phyloP scores from a whole-genome alignment of 2,797 vertebrate species.

The Helostoma temminkii region DNA sequence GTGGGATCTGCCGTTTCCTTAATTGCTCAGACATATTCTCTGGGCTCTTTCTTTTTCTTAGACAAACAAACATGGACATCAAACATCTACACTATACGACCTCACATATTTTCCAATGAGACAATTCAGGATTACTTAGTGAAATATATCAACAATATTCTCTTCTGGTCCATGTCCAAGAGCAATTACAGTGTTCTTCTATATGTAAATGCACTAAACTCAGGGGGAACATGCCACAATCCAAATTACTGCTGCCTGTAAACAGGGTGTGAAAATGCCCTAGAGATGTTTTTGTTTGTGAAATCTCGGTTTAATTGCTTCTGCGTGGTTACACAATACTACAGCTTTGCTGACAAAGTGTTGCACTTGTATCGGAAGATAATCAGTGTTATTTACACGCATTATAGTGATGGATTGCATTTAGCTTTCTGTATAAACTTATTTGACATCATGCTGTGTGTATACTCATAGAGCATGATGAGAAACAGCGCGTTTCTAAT shows the following conservation, averaged over 20 bases:
- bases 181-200: constrained; percentile 24
- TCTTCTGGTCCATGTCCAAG: constrained; percentile 42
- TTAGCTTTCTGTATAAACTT: neutral
- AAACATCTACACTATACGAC: constrained; percentile 8
- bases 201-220: constrained; percentile 12
- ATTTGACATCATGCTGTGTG: neutral
- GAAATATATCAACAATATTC: constrained; percentile 3
- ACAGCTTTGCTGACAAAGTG: neutral
- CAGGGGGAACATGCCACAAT: constrained; percentile 10
- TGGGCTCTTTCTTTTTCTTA: neutral
- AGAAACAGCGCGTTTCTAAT: neutral
- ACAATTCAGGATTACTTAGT: constrained; percentile 9
- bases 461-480: no score
- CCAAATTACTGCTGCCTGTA: constrained; percentile 27
- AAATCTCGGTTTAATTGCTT: constrained; percentile 16
- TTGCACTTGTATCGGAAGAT: constrained; percentile 18
- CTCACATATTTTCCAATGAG: constrained; percentile 23
- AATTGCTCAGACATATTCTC: constrained; percentile 17
- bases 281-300: constrained; percentile 41
- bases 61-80: constrained; percentile 13
- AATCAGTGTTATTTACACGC: neutral
- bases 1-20: constrained; percentile 1
- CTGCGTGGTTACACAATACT: constrained; percentile 1
- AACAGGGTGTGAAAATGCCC: constrained; percentile 51
- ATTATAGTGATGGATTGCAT: neutral